A percentile compares a stretch with the other conserved stretches of the same genome.
Conservation (phyloP, 1,140 invertebrate genomes). For the Dendroctonus valens region DNA sequence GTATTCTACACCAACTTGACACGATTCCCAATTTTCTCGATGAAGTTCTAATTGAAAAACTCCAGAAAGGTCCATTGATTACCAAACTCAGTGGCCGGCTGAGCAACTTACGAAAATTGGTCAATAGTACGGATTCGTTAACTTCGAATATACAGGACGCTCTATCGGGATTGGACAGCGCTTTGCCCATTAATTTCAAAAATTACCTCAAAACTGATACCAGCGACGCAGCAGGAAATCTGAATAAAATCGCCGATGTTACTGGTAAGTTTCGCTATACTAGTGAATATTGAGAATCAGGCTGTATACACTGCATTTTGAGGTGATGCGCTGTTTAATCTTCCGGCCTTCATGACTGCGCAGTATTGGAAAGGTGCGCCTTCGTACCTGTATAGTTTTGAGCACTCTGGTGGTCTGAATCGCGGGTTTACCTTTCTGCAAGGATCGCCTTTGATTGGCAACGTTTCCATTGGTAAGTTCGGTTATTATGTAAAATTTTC, state of each 20-base stretch:
- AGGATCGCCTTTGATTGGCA: constrained; percentile 57
- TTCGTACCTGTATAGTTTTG: constrained; percentile 71
- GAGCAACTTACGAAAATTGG: constrained; percentile 1
- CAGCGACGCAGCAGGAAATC: constrained; percentile 48
- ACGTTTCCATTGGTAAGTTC: constrained; percentile 27
- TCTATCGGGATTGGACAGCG: not conserved
- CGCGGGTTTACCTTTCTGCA: constrained; percentile 61
- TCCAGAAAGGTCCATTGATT: constrained; percentile 42
- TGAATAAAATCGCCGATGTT: constrained; percentile 48
- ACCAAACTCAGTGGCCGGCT: constrained; percentile 18
- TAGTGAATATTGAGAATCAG: not conserved
- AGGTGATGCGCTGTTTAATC: constrained; percentile 70
- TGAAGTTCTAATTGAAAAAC: constrained; percentile 53
- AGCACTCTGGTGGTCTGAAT: constrained; percentile 61
- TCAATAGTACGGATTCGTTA: constrained; percentile 7
- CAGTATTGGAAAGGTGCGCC: constrained; percentile 61
- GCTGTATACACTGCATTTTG: constrained; percentile 24
- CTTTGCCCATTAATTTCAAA: constrained; percentile 39
- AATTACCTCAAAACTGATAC: constrained; percentile 42
- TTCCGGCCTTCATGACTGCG: constrained; percentile 68
- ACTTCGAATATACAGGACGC: not conserved
- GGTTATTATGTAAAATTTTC: not conserved
- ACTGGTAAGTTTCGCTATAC: constrained; percentile 10
- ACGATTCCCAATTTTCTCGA: constrained; percentile 58
- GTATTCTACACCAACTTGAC: constrained; percentile 53